Evolutionary conservation across 2,797 vertebrate genomes (phyloP).

Genomic region (Oreochromis grahami): DNA sequence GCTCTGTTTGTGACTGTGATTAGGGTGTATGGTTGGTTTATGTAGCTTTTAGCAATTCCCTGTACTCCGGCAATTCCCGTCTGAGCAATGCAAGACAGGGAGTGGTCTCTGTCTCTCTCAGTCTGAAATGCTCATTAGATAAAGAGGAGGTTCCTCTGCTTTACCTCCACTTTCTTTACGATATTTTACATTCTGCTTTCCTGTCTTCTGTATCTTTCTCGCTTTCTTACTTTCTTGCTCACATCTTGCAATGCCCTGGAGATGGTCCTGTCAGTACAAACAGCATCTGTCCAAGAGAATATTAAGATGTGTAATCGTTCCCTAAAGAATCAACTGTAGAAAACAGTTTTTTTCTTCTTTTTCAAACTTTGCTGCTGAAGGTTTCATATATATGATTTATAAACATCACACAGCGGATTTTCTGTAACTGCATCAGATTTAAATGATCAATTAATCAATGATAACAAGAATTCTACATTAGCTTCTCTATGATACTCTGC

Average conservation of each 20-base stretch:
- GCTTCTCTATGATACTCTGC: neutral
- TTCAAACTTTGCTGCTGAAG: conserved; percentile 8
- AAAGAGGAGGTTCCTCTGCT: conserved; percentile 10
- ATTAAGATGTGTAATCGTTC: conserved; percentile 60
- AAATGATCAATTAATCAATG: neutral
- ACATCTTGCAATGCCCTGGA: conserved; percentile 52
- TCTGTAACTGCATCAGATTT: neutral
- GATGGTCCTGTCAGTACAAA: conserved; percentile 51
- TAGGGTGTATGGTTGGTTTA: conserved; percentile 12
- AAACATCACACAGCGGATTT: neutral
- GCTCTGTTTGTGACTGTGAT: conserved; percentile 23
- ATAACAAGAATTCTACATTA: neutral
- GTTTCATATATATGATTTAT: conserved; percentile 8
- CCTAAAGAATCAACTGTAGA: conserved; percentile 25
- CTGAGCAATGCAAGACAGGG: conserved; percentile 4
- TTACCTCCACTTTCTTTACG: neutral
- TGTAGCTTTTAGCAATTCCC: conserved; percentile 33
- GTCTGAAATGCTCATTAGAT: conserved; percentile 30
- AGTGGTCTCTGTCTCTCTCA: conserved; percentile 6
- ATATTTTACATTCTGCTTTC: neutral
- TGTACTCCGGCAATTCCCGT: conserved; percentile 7
- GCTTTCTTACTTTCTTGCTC: conserved; percentile 7
- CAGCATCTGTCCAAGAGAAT: conserved; percentile 68
- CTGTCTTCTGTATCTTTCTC: conserved; percentile 1
- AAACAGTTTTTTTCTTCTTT: conserved; percentile 1